Evolutionary conservation across 1,140 invertebrate genomes (phyloP).

Genomic region (Polyergus mexicanus): DNA sequence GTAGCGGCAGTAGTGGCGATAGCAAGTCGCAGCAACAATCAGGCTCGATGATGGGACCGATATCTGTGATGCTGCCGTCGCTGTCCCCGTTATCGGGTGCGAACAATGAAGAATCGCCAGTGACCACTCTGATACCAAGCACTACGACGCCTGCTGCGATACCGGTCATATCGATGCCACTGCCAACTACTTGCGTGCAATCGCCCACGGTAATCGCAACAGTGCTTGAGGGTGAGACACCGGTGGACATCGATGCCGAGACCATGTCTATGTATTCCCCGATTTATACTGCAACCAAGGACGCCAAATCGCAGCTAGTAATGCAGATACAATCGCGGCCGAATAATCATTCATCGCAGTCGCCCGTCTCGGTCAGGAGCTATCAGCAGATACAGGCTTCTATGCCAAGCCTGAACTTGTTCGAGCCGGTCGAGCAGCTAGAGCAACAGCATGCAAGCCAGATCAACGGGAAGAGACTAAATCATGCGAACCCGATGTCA

Average conservation of each 20-base stretch:
- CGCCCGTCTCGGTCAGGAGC: slow-evolving; percentile 66
- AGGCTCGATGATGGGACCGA: slow-evolving; percentile 78
- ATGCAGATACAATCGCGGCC: slow-evolving; percentile 77
- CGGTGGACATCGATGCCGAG: slow-evolving; percentile 77
- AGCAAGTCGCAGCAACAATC: slow-evolving; percentile 63
- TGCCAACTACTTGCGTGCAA: slow-evolving; percentile 69
- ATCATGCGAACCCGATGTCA: slow-evolving; percentile 73
- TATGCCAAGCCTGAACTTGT: slow-evolving; percentile 75
- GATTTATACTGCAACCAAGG: slow-evolving; percentile 72
- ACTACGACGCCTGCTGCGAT: slow-evolving; percentile 61
- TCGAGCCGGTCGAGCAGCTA: slow-evolving; percentile 75
- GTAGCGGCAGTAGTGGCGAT: background rate
- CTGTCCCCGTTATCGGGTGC: slow-evolving; percentile 79
- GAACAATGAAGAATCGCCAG: slow-evolving; percentile 58
- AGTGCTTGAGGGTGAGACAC: slow-evolving; percentile 77
- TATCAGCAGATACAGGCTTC: slow-evolving; percentile 75
- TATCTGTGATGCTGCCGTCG: slow-evolving; percentile 82
- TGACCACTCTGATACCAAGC: slow-evolving; percentile 76
- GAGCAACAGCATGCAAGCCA: slow-evolving; percentile 72
- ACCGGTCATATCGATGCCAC: slow-evolving; percentile 67
- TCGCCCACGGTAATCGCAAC: slow-evolving; percentile 56
- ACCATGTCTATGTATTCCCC: slow-evolving; percentile 77
- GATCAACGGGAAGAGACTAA: slow-evolving; percentile 81
- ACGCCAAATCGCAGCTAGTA: slow-evolving; percentile 77
- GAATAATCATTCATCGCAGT: slow-evolving; percentile 72